Base-by-base conservation (phyloP, 2,113 vertebrate genomes). In the Lanius ludovicianus region DNA sequence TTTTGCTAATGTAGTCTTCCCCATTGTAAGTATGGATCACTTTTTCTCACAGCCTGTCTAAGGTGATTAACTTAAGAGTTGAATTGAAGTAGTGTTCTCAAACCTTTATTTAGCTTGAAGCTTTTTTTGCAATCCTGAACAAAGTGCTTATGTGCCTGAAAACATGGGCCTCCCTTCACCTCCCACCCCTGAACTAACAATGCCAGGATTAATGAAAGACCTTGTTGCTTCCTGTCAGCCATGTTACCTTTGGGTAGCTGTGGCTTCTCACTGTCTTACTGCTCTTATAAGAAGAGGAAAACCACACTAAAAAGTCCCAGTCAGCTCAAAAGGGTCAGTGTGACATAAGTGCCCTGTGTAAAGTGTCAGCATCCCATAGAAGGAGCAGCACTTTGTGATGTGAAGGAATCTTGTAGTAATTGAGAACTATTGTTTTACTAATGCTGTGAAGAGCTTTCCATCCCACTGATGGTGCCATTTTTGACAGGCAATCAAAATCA, bases 11-110 rank as follows among this genome's bases (percentile, higher is more conserved):
- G 0, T 13, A 15, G 11, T 35, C 41, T 89, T 89, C 27, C 59
- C 13, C 3, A 0, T 23, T 46, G 17, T 37, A 52, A 53, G 17
- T 28, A 23, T 3, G 8, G 44, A 15, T 49, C 0, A 5, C 22
- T 41, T 87, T 90, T 93, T 82, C 69, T 84, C 17, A 44, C 22
- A 23, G 44, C 28, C 70, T 63, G 12, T 91, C 56, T 21, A 20
- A 47, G 11, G 11, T 60, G 22, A 44, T 49, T 37, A 49, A 59
- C 10, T 74, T 65, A n/a, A 0, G 22, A 42, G 18, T 39, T 42
- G 21, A 73, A 24, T 89, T 87, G n/a, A 70, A 71, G 30, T 3
- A 4, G 13, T 63, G 13, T 49, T 82, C 42, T 91, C 9, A 17
- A 8, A 4, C 27, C 30, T 81, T 57, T 71, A 20, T 68, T 93